Evolutionary conservation across 2,113 vertebrate genomes (phyloP), one percentile per base, ranked within the genome.

Genomic region (Phoxinus phoxinus): DNA sequence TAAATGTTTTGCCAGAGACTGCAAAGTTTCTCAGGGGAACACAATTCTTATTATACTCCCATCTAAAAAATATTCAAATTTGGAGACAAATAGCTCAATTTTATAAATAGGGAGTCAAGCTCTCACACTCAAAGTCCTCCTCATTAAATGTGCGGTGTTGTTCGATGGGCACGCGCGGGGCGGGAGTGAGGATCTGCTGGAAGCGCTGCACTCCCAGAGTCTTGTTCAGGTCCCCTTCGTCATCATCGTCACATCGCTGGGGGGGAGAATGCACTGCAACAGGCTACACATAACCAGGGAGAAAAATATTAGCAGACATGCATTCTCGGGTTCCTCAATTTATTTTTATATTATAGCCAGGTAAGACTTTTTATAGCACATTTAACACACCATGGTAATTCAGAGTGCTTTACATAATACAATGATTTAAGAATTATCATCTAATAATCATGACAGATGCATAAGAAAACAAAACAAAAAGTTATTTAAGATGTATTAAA

Each of bases 71-170:
- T n/a, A n/a, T 41, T 41, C 61, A 51, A 13, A 51, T 32, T 32
- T 7, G 8, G 15, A 19, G 27, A 3, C 1, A 63, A 63, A 67
- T 19, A 19, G 1, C 48, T 5, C 15, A 15, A 51, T 19, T 32
- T 30, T 17, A 0, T 2, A 19, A 67, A 67, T 51, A 15, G 17
- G 10, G 15, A 30, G 35, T 76, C 15, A 65, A 51, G 44, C 93
- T 94, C 91, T 87, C 59, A 97, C 96, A 96, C 83, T 97, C 96
- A 13, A 96, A 96, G 87, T 97, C 96, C 88, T 96, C 95, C 87
- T 97, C 96, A 63, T 96, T 93, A 21, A 96, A 97, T 91, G 91
- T 95, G 15, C 95, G 95, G 44, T 96, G 94, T 0, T 95, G 94
- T 90, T 97, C 96, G 0, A 94, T 94, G 0, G 92, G 94, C 17